Conservation (phyloP, 2,797 vertebrate species). For the Adelosebastes latens region DNA sequence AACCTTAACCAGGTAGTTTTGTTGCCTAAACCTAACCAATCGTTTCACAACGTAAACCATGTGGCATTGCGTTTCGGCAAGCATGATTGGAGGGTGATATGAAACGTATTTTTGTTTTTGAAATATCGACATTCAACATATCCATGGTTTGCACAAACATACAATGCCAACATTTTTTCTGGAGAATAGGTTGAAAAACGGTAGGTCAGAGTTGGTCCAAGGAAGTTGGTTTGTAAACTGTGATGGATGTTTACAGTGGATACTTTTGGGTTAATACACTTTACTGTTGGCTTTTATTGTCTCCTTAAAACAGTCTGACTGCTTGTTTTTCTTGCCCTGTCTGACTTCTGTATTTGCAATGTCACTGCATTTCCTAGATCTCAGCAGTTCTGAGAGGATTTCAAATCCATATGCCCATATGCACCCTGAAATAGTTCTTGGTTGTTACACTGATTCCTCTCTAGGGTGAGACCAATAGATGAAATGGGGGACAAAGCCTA, state of each 20-base stretch:
- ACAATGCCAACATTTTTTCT: no score
- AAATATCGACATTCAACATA: no score
- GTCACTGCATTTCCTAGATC: neutral
- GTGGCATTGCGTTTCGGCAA: no score
- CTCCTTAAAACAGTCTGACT: neutral
- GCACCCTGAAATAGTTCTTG: neutral
- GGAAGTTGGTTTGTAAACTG: neutral
- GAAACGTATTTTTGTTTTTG: no score
- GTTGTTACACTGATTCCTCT: neutral
- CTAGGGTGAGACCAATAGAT: neutral
- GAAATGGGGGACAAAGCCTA: neutral
- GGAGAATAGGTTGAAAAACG: neutral
- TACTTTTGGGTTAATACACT: neutral
- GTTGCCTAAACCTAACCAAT: no score
- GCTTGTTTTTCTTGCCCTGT: neutral
- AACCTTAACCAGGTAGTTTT: no score
- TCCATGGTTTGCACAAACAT: no score
- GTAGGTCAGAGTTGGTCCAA: neutral
- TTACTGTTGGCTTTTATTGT: neutral
- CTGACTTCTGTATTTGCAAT: neutral
- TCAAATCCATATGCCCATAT: no score
- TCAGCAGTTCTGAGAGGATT: neutral
- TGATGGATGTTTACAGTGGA: neutral
- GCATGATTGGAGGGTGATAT: no score
- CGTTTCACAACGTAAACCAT: rapidly evolving